These are phyloP conservation scores for Trichacis sp. DNA, from an alignment of 2,888 invertebrate species.

Conservation along the genomic window DNA sequence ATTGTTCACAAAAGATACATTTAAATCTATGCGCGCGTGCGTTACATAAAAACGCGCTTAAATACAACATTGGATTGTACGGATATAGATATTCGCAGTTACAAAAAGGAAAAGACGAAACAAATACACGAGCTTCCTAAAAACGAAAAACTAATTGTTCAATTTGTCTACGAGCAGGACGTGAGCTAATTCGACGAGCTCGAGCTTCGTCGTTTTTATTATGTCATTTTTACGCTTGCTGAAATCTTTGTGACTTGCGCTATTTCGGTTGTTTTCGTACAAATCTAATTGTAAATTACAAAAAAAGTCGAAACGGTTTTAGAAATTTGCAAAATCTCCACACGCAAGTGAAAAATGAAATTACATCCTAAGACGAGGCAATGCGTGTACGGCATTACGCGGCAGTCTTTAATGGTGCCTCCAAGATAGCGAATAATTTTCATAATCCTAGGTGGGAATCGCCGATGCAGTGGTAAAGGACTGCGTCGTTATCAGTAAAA, in stretches of 20 bases:
- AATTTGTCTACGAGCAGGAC: background rate
- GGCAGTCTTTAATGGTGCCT: conserved; percentile 37
- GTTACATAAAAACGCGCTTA: conserved; percentile 11
- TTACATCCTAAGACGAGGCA: conserved; percentile 28
- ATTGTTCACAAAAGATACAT: conserved; percentile 2
- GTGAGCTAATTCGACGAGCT: background rate
- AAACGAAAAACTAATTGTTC: background rate
- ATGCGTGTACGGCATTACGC: conserved; percentile 35
- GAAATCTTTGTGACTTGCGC: background rate
- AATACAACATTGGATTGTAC: conserved; percentile 14
- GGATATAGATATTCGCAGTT: conserved; percentile 11
- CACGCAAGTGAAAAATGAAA: background rate
- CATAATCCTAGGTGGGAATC: conserved; percentile 33
- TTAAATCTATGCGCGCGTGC: conserved; percentile 6
- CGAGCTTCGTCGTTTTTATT: background rate
- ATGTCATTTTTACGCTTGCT: background rate
- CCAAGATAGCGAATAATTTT: conserved; percentile 23
- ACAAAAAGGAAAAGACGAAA: background rate
- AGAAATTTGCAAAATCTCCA: background rate
- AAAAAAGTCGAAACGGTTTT: background rate
- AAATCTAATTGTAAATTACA: background rate
- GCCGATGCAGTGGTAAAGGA: no score
- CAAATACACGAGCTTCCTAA: background rate
- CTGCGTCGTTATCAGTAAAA: no score
- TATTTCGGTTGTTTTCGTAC: background rate